Conservation (phyloP, 2,888 invertebrate genomes). For the Psococerastis gibbosa region DNA sequence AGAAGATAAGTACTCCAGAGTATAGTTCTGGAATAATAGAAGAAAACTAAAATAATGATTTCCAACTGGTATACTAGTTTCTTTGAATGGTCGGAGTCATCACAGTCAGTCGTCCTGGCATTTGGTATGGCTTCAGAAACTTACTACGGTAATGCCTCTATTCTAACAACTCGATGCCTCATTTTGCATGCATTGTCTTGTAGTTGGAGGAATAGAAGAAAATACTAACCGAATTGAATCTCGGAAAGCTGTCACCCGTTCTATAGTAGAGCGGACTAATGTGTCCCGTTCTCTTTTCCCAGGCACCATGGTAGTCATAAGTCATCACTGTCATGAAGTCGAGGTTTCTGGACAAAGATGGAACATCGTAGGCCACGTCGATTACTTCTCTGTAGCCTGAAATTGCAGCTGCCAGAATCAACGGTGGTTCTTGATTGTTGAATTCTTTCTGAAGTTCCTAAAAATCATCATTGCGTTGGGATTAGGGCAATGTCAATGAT, state of each 20-base stretch:
- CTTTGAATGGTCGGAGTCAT: too few relatives aligned
- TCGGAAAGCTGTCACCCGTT: conserved; percentile 44
- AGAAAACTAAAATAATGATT: too few relatives aligned
- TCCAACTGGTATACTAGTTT: too few relatives aligned
- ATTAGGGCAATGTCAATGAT: too few relatives aligned
- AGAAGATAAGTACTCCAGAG: conserved; percentile 52
- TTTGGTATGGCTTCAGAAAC: too few relatives aligned
- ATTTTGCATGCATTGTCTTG: too few relatives aligned
- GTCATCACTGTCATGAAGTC: conserved; percentile 75
- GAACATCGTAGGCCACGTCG: conserved; percentile 64
- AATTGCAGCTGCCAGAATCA: conserved; percentile 61
- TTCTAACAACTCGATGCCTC: too few relatives aligned
- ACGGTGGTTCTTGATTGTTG: conserved; percentile 37
- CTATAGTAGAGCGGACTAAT: conserved; percentile 55
- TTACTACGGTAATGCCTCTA: too few relatives aligned
- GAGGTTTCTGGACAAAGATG: conserved; percentile 42
- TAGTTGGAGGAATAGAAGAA: too few relatives aligned
- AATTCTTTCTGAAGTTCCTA: conserved; percentile 47
- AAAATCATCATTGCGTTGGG: too few relatives aligned
- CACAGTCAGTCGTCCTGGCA: too few relatives aligned
- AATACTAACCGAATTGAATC: conserved; percentile 61
- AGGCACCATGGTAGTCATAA: conserved; percentile 79
- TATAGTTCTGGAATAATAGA: conserved; percentile 42
- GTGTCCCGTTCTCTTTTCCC: conserved; percentile 64
- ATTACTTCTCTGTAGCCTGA: conserved; percentile 86